phyloP scores from a whole-genome alignment of 2,888 invertebrate species.

The Lasioglossum lativentre region DNA sequence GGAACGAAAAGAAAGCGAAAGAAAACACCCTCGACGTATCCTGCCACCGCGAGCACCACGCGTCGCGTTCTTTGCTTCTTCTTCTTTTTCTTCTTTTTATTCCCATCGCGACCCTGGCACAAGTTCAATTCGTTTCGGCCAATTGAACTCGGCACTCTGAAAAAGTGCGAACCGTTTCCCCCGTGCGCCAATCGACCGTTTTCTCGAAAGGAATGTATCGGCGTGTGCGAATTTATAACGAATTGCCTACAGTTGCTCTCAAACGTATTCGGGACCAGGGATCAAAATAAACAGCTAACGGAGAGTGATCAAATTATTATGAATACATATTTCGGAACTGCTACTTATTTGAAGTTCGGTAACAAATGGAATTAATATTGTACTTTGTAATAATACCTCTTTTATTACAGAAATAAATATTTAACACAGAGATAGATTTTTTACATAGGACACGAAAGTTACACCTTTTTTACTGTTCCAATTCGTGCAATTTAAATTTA shows the following conservation, averaged over 20 bases:
- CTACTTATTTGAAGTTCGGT: background rate
- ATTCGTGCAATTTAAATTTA: too few relatives aligned
- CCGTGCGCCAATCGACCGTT: slow-evolving; percentile 50
- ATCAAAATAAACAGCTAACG: too few relatives aligned
- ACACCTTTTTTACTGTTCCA: too few relatives aligned
- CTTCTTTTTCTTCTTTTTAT: slow-evolving; percentile 46
- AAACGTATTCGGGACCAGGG: background rate
- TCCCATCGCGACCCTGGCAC: slow-evolving; percentile 59
- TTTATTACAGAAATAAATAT: too few relatives aligned
- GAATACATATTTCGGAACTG: background rate
- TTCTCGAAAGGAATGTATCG: slow-evolving; percentile 26
- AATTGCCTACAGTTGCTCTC: background rate
- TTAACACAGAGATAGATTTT: too few relatives aligned
- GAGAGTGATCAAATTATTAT: background rate
- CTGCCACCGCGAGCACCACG: slow-evolving; percentile 43
- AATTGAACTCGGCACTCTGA: slow-evolving; percentile 57
- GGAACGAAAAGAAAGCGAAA: slow-evolving; percentile 55
- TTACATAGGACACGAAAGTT: too few relatives aligned
- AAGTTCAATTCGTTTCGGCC: slow-evolving; percentile 67
- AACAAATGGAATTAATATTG: background rate
- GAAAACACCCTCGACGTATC: slow-evolving; percentile 45
- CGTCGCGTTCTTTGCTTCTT: background rate
- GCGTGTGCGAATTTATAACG: background rate
- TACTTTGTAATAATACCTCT: background rate
- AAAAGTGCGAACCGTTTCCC: slow-evolving; percentile 46